Conservation (phyloP, 2,888 invertebrate genomes). For the Mylabris sibirica region DNA sequence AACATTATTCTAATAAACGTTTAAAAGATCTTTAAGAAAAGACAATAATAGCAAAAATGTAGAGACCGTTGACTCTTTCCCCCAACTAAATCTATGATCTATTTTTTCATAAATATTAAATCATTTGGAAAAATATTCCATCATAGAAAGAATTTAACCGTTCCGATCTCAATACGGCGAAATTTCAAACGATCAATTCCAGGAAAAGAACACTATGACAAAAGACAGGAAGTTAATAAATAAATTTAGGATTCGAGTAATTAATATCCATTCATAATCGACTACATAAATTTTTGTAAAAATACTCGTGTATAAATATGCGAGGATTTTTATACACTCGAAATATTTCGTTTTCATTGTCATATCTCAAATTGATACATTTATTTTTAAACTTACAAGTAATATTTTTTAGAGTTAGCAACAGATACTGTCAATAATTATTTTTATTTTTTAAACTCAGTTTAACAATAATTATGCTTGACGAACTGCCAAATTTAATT, state of each 20-base stretch:
- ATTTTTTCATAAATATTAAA: neutral
- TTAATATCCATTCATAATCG: neutral
- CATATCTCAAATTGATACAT: too few species aligned
- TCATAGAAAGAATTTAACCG: neutral
- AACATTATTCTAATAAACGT: slow-evolving; percentile 27
- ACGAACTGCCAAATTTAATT: too few species aligned
- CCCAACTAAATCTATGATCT: neutral
- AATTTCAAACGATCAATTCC: neutral
- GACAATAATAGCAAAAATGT: neutral
- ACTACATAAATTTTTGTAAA: neutral
- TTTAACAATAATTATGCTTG: too few species aligned
- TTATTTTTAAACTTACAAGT: too few species aligned
- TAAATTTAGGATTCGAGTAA: neutral
- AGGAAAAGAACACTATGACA: neutral
- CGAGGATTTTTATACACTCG: too few species aligned
- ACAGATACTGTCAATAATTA: too few species aligned
- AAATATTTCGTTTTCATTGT: too few species aligned
- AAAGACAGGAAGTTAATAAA: neutral
- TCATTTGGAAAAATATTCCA: neutral
- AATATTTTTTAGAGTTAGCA: too few species aligned
- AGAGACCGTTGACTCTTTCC: neutral
- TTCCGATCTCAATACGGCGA: neutral
- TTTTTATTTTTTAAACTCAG: too few species aligned
- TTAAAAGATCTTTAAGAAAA: neutral
- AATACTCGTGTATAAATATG: too few species aligned